Percentiles rank a stretch among this genome's conserved stretches.
These are phyloP conservation scores for Dermochelys coriacea DNA, from an alignment of 2,797 vertebrate genomes.

Conservation along the genomic window DNA sequence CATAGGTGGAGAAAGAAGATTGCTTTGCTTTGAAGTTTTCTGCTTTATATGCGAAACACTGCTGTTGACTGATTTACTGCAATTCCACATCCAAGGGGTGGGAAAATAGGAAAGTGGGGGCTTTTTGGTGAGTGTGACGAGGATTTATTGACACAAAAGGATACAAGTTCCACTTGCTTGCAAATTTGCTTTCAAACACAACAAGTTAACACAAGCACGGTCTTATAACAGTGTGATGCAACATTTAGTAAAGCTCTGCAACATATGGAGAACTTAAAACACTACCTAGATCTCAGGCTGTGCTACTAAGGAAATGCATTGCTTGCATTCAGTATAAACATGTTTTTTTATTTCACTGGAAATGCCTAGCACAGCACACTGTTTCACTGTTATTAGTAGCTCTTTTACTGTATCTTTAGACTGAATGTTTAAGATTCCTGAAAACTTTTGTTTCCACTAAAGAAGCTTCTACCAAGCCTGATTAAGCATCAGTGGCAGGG, in stretches of 20 bases:
- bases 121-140: constrained; percentile 51
- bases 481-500: constrained; percentile 15
- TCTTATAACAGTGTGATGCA: constrained; percentile 40
- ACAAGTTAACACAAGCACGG: constrained; percentile 40
- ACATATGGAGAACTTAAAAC: constrained; percentile 48
- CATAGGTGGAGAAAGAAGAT: constrained; percentile 65
- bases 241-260: constrained; percentile 33
- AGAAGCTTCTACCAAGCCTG: constrained; percentile 45
- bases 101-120: constrained; percentile 17
- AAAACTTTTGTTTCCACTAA: constrained; percentile 62
- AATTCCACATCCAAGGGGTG: constrained; percentile 25
- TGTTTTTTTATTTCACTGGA: background rate
- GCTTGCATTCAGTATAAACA: background rate
- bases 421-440: constrained; percentile 68
- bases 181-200: constrained; percentile 56
- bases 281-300: constrained; percentile 22
- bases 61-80: constrained; percentile 67
- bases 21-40: constrained; percentile 61
- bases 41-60: constrained; percentile 67
- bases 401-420: constrained; percentile 29
- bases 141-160: constrained; percentile 60
- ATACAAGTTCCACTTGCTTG: constrained; percentile 44
- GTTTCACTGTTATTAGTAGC: background rate
- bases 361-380: background rate
- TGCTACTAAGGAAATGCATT: background rate